Evolutionary conservation across 2,797 vertebrate species (phyloP), one percentile per base, ranked within the genome.

Genomic region (Tangara arthus): DNA sequence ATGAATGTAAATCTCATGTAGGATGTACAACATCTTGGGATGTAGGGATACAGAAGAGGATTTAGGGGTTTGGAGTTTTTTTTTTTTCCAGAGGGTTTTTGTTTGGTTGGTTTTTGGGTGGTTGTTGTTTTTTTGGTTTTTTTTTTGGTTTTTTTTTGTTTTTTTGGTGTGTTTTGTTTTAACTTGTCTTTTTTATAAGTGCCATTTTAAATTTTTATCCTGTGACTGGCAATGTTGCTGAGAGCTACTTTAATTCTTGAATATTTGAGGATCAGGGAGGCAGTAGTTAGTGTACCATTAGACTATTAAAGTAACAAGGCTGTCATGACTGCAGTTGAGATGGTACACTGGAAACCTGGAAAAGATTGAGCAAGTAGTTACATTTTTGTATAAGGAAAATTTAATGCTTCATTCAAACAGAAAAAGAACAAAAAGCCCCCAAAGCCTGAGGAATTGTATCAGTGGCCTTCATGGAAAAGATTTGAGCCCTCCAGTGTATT

Each of bases 1-100:
- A 11, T 55, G 24, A 71, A 8, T 57, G 9, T 66, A 66, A 55
- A 59, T 73, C 28, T 12, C 6, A 5, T 32, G 16, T 46, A 34
- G 68, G 5, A 23, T 71, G 23, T 32, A 35, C 2, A 6, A 24
- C 30, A 20, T 44, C 23, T 70, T 77, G 41, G 27, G 8, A 23
- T 68, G 12, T 50, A 50, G 28, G 42, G 19, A 4, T 42, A n/a
- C 11, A 30, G 41, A 50, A 28, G 39, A 52, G 11, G 19, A 37
- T 3, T 35, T 80, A 8, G 0, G 10, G 26, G 15, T 12, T 37
- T n/a, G 11, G 8, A 12, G 2, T 18, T 18, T 18, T 3, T 15
- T 34, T n/a, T 18, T 20, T 44, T 46, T 24, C 21, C 28, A 27
- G 32, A 27, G 34, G 11, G 13, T 34, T 7, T 4, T 28, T 32